Conservation (phyloP, 2,888 invertebrate genomes). For the Drosophila rubida region DNA sequence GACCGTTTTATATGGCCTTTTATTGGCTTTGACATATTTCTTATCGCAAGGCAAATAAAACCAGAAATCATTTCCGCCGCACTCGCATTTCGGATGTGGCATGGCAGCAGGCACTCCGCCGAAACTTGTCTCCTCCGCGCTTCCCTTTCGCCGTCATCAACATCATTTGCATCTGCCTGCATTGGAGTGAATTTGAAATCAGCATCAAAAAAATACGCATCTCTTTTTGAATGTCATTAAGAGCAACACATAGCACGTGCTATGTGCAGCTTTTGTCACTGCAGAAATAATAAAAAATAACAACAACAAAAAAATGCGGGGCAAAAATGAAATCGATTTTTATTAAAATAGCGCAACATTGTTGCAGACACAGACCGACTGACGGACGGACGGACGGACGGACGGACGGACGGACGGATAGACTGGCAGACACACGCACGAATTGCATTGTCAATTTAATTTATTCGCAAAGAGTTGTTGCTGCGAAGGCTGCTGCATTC, state of each 20-base stretch:
- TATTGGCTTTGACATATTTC: slow-evolving; percentile 70
- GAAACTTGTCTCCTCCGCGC: slow-evolving; percentile 10
- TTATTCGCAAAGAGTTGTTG: slow-evolving; percentile 47
- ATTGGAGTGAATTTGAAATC: slow-evolving; percentile 24
- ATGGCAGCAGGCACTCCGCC: slow-evolving; percentile 10
- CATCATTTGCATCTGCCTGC: slow-evolving; percentile 39
- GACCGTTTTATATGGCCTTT: slow-evolving; percentile 64
- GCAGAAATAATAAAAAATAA: slow-evolving; percentile 14
- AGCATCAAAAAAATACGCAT: neutral
- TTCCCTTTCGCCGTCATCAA: slow-evolving; percentile 2
- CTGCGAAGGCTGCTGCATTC: slow-evolving; percentile 16
- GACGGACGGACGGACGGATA: neutral
- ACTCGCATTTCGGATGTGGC: slow-evolving; percentile 38
- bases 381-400: too few relatives aligned
- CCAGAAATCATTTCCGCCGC: slow-evolving; percentile 62
- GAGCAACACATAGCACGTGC: slow-evolving; percentile 29
- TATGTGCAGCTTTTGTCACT: slow-evolving; percentile 13
- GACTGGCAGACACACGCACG: slow-evolving; percentile 31
- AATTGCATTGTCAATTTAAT: slow-evolving; percentile 61
- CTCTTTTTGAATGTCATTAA: slow-evolving; percentile 35
- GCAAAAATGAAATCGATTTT: slow-evolving; percentile 42
- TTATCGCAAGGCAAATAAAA: slow-evolving; percentile 61
- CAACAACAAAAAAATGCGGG: neutral
- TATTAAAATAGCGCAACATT: slow-evolving; percentile 56
- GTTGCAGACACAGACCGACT: slow-evolving; percentile 5